Evolutionary conservation across 2,888 invertebrate species (phyloP).

Genomic region (Dryomyza anilis): DNA sequence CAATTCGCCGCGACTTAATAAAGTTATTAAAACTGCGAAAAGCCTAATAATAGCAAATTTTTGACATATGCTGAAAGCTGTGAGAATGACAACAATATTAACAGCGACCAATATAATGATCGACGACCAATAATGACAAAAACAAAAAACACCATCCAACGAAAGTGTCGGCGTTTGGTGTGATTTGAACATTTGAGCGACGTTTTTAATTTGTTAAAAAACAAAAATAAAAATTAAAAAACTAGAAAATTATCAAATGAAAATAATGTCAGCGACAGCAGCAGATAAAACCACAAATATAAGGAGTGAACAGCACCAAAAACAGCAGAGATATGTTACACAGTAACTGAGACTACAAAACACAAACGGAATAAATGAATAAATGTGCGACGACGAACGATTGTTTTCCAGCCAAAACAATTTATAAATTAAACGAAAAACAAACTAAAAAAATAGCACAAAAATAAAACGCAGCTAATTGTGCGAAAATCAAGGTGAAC

Average conservation of each 20-base stretch:
- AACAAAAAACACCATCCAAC: not conserved
- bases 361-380: conserved; percentile 17
- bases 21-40: too few species aligned
- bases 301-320: not conserved
- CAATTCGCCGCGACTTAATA: too few species aligned
- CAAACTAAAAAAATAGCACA: not conserved
- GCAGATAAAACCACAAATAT: not conserved
- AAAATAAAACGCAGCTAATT: conserved; percentile 17
- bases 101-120: not conserved
- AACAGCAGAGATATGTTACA: conserved; percentile 5
- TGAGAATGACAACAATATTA: not conserved
- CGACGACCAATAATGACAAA: too few species aligned
- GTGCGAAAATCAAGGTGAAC: conserved; percentile 21
- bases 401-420: too few species aligned
- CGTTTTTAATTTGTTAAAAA: conserved; percentile 22
- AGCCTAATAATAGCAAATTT: too few species aligned
- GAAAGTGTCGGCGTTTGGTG: conserved; percentile 12
- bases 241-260: conserved; percentile 13
- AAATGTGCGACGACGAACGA: not conserved
- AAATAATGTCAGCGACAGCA: conserved; percentile 22
- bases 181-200: conserved; percentile 12
- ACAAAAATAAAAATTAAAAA: conserved; percentile 11
- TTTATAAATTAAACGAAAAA: not conserved
- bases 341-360: conserved; percentile 3
- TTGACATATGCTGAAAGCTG: too few species aligned